Evolutionary conservation across 2,888 invertebrate species (phyloP), one percentile per base, ranked within the genome.

Genomic region (Archips xylosteana): DNA sequence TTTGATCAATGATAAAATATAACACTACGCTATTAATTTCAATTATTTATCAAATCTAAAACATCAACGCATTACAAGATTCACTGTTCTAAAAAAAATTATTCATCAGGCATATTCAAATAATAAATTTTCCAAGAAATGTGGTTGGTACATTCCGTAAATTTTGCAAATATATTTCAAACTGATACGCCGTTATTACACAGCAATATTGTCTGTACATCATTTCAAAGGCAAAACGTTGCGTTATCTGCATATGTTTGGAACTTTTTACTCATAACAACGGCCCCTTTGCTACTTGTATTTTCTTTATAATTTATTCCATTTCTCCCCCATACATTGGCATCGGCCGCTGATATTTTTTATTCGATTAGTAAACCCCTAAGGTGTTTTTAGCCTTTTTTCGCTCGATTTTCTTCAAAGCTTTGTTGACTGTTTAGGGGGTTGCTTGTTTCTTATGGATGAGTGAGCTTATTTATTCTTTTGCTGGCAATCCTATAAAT

Each of bases 361-460:
- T 95, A 95, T 95, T 95, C 95, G 95, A 95, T 95, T 95, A 95
- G 95, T 94, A 94, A 94, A 93, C 94, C 95, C 95, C 95, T 90
- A 92, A 95, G 95, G 95, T 94, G 94, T 94, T 95, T 95, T 95
- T 95, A 94, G 94, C 92, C 94, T 94, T 95, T 94, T 95, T 94
- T 94, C 94, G 94, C 91, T 93, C 94, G 93, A 94, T 94, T 95
- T 95, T 94, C 94, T 94, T 94, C 92, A 89, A 92, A 92, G 94
- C 93, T 92, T 94, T 94, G 94, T 94, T 94, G 93, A 93, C 93
- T 94, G 92, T 91, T 93, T 87, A 86, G 90, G 87, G 92, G 93
- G 90, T 89, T 92, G 90, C 90, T 93, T 92, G 91, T 93, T 94
- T 92, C 92, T 92, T 92, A 89, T 92, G 92, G 90, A 90, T 93